phyloP scores from a whole-genome alignment of 2,113 vertebrate species.

The Lanius ludovicianus region DNA sequence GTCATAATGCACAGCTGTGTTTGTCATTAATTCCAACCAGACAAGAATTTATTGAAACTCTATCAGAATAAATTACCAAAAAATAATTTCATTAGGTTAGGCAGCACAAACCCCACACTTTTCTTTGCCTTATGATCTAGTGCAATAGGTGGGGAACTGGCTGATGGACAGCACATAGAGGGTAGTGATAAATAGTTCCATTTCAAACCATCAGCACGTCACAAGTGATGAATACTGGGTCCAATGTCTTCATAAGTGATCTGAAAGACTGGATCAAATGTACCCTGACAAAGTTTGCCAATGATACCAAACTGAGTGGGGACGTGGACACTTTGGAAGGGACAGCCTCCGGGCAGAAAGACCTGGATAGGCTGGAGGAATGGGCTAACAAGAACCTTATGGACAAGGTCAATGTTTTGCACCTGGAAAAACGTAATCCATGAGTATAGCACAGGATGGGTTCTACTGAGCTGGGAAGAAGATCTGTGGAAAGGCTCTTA shows the following conservation, averaged over 20 bases:
- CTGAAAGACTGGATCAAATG: neutral
- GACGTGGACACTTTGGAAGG: neutral
- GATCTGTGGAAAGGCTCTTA: neutral
- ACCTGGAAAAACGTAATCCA: neutral
- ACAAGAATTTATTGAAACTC: neutral
- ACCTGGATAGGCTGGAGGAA: neutral
- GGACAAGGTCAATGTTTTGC: neutral
- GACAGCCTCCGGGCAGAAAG: accelerated
- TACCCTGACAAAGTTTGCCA: neutral
- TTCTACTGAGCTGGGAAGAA: neutral
- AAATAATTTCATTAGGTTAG: neutral
- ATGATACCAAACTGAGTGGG: neutral
- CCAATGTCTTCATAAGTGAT: neutral
- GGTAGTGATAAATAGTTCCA: neutral
- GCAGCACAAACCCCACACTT: neutral
- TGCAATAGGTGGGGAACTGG: neutral
- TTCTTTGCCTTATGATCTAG: neutral
- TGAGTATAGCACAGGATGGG: neutral
- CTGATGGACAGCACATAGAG: neutral
- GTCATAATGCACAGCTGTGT: neutral
- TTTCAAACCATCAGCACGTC: neutral
- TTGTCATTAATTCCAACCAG: neutral
- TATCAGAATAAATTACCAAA: neutral
- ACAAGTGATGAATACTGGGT: too few relatives aligned
- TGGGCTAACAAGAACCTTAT: neutral